Base-by-base conservation (phyloP, 1,140 invertebrate genomes). In the Telenomus remus region DNA sequence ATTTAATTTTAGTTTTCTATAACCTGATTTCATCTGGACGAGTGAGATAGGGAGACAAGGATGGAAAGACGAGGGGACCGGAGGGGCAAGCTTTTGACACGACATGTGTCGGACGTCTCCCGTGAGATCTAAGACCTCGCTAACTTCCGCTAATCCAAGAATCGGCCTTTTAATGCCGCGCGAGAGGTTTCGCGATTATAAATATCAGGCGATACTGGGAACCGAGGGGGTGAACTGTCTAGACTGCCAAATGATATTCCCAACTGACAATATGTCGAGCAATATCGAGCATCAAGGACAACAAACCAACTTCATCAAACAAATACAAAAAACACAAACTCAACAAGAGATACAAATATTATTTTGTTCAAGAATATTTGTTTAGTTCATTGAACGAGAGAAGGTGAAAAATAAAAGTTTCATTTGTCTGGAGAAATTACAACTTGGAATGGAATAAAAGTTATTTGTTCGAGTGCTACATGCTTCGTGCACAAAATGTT, bases 91-190 rank as follows among this genome's bases (percentile, higher is more conserved):
- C 60, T 78, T 78, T 80, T 76, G 76, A 76, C 76, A 74, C 79
- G 79, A 79, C 76, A 80, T 77, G 73, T 79, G 79, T 79, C 76
- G 72, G 79, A 76, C 79, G 79, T 80, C 79, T 77, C 79, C 79
- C 78, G 76, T 79, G 83, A 87, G 86, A 86, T 86, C 84, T 84
- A 85, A 87, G 84, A 83, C 84, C 65, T 65, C 70, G 70, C 65
- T 76, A 71, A 83, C 86, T 87, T 86, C 86, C 85, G 86, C 83
- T 86, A 86, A 86, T 87, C 86, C 85, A 78, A 87, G 86, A 87
- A 87, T 87, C 85, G 82, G 81, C 77, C 85, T 85, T 87, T 87
- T 86, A 87, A 87, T 87, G 84, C 85, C 77, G 74, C 79, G 84
- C 81, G 82, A 81, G 78, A 60, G 63, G 72, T 69, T n/a, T 63